Percentiles rank a stretch among this genome's conserved stretches.
phyloP scores from a whole-genome alignment of 2,888 invertebrate species.

The Hecatera dysodea region DNA sequence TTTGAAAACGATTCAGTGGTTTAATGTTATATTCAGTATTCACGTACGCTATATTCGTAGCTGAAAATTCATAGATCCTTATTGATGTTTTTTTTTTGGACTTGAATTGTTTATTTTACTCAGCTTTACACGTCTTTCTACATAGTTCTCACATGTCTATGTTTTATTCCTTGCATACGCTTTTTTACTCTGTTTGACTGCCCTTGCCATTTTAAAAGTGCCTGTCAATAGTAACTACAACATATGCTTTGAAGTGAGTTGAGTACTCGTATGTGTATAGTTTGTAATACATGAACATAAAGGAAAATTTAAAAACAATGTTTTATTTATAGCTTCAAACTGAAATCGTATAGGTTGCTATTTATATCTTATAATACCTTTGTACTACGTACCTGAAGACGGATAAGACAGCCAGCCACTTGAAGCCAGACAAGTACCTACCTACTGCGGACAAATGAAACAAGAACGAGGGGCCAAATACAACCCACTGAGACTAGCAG shows the following conservation, averaged over 20 bases:
- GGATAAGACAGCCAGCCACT: constrained; percentile 1
- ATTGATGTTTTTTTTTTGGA: neutral
- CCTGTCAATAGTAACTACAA: neutral
- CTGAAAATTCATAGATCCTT: neutral
- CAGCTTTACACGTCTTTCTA: neutral
- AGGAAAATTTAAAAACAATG: too few species aligned
- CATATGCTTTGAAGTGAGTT: neutral
- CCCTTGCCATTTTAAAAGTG: too few species aligned
- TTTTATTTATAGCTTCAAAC: neutral
- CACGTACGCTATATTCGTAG: neutral
- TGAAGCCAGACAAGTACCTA: constrained; percentile 33
- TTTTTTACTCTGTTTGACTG: too few species aligned
- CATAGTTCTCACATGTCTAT: too few species aligned
- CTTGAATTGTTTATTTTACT: neutral
- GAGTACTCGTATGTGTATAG: neutral
- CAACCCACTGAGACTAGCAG: constrained; percentile 1
- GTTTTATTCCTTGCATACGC: too few species aligned
- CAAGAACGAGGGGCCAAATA: neutral
- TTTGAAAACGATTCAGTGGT: constrained; percentile 10
- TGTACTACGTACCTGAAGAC: constrained; percentile 3
- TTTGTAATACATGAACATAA: neutral
- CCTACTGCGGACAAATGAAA: constrained; percentile 17
- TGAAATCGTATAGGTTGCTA: neutral
- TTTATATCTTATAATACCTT: neutral
- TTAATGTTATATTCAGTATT: constrained; percentile 1